phyloP scores from a whole-genome alignment of 64 coral and sea anemone genomes.

The Platygyra sinensis region DNA sequence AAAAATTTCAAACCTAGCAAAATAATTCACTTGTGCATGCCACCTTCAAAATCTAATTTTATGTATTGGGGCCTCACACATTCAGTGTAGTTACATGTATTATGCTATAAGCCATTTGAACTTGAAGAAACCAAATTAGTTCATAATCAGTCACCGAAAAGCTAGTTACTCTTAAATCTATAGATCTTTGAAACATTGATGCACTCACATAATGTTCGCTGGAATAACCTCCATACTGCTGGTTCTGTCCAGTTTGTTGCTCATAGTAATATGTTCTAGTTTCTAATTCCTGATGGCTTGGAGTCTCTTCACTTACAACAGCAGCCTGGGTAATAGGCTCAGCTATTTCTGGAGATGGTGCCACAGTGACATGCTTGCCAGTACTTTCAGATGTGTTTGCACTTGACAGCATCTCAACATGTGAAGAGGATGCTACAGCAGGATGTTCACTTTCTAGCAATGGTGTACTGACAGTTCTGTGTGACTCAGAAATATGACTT shows the following conservation, averaged over 20 bases:
- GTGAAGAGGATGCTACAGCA: not conserved
- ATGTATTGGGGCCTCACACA: no score
- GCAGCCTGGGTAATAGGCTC: not conserved
- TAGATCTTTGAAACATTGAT: not conserved
- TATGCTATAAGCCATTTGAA: no score
- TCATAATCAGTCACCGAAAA: no score
- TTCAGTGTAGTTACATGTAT: no score
- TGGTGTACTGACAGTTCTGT: not conserved
- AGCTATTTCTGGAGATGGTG: not conserved
- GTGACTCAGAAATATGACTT: not conserved
- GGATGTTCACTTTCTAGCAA: not conserved
- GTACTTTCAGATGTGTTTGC: not conserved
- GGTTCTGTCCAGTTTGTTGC: not conserved
- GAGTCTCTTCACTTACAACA: not conserved
- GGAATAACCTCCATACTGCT: conserved; percentile 18
- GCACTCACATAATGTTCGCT: conserved; percentile 7
- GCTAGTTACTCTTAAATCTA: no score
- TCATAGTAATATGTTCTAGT: conserved; percentile 38
- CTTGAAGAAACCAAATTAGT: no score
- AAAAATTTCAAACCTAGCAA: no score
- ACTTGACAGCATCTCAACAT: not conserved
- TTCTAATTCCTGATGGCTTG: not conserved
- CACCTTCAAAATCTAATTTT: no score
- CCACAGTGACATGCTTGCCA: not conserved
- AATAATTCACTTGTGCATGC: no score